Percentiles rank a stretch among this genome's conserved stretches.
Evolutionary conservation across 2,797 vertebrate genomes (phyloP).

Genomic region (Botia almorhae): DNA sequence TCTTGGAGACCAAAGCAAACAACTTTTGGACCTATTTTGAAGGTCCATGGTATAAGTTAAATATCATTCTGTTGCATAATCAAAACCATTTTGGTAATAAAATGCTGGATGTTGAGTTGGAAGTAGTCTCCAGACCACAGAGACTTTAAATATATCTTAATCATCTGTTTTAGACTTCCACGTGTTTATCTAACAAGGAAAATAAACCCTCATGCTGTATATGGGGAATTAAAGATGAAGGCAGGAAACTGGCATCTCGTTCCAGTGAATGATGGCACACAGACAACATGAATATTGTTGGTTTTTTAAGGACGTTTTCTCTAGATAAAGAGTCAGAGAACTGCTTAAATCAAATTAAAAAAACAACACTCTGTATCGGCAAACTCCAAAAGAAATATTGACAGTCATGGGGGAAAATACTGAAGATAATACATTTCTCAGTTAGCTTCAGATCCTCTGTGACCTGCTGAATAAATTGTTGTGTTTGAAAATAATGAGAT

Average conservation of each 20-base stretch:
- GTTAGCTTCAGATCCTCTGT: constrained; percentile 10
- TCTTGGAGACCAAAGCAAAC: constrained; percentile 35
- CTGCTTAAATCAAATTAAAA: constrained; percentile 39
- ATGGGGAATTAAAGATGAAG: constrained; percentile 50
- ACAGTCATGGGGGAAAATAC: constrained; percentile 5
- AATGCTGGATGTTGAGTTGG: constrained; percentile 59
- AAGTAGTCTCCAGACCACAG: constrained; percentile 48
- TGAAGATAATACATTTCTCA: constrained; percentile 18
- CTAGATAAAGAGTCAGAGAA: constrained; percentile 19
- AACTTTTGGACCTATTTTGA: constrained; percentile 2
- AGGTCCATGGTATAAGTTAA: constrained; percentile 44
- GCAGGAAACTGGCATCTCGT: constrained; percentile 57
- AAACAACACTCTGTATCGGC: constrained; percentile 27
- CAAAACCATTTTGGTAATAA: constrained; percentile 58
- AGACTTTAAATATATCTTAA: constrained; percentile 56
- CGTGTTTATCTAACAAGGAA: constrained; percentile 62
- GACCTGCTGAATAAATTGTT: constrained; percentile 28
- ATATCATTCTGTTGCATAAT: constrained; percentile 58
- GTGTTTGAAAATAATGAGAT: not conserved
- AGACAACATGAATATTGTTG: constrained; percentile 28
- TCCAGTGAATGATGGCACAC: constrained; percentile 52
- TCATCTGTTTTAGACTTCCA: constrained; percentile 65
- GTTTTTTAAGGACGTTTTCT: constrained; percentile 30
- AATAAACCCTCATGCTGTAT: constrained; percentile 68
- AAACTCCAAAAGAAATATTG: constrained; percentile 56